Evolutionary conservation across 1,140 invertebrate species (phyloP), one percentile per base, ranked within the genome.

Genomic region (Drosophila ohnishii): DNA sequence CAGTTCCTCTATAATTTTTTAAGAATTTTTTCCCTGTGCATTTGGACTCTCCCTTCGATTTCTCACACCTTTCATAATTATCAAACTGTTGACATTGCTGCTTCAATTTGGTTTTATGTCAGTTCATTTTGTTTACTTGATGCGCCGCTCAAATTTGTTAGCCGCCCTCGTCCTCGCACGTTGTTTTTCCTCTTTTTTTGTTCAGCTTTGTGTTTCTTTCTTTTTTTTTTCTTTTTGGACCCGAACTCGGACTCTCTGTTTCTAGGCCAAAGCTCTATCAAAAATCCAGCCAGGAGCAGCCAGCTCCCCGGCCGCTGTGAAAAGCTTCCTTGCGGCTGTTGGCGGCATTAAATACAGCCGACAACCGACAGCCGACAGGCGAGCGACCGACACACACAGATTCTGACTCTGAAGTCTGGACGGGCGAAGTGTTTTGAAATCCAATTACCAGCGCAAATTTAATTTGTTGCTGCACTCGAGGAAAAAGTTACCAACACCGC

Each of bases 361-460:
- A 53, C 50, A 53, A 53, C 50, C 50, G 50, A 22, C 50, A 53
- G 4, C 48, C 16, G 16, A 53, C 30, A 51, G 8, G 30, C 16
- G 30, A 53, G 16, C 25, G 16, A 35, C 32, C 16, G 16, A 58
- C 62, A 55, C 71, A 74, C 71, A 74, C 57, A 45, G 65, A 57
- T 56, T 56, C 53, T 30, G 71, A 63, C 60, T 34, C 22, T 32
- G 58, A 60, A 58, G 69, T 72, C 66, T 72, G 69, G 65, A 69
- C 66, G 69, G 80, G 67, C 75, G 84, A 88, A 88, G 84, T 88
- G 80, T 88, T 87, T 88, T 88, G 77, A 88, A 88, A 88, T 88
- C 84, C 84, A 88, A 88, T 88, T 88, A 88, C 84, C 77, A 88
- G 80, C 80, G 80, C 84, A 88, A 88, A 88, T 88, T 88, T 88